phyloP scores from a whole-genome alignment of 2,113 vertebrate species.

The Tiliqua scincoides region DNA sequence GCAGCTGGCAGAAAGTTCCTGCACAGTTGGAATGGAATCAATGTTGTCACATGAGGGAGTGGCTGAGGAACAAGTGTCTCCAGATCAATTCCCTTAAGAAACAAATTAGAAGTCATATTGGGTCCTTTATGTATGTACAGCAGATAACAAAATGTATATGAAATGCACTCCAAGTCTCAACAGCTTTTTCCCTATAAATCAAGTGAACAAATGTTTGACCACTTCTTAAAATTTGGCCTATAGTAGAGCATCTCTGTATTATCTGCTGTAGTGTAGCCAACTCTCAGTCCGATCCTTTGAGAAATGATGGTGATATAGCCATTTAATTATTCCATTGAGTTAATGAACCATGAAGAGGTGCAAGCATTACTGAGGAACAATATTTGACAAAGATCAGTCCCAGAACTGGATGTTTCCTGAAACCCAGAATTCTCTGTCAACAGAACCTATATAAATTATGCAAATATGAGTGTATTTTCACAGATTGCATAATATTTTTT shows the following conservation, averaged over 20 bases:
- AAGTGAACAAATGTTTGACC: not conserved
- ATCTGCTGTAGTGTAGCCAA: too few relatives aligned
- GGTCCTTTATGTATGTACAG: not conserved
- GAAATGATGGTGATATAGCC: too few relatives aligned
- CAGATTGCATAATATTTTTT: not conserved
- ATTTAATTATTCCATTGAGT: not conserved
- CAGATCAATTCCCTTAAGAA: not conserved
- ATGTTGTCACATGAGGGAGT: too few relatives aligned
- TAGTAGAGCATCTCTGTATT: too few relatives aligned
- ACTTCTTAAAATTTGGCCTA: too few relatives aligned
- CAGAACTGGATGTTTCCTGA: too few relatives aligned
- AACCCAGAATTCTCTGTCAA: not conserved
- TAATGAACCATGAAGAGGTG: not conserved
- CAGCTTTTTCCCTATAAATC: not conserved
- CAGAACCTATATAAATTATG: not conserved
- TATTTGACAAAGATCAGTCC: not conserved
- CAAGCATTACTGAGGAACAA: not conserved
- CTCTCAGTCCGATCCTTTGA: too few relatives aligned
- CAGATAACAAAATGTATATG: not conserved
- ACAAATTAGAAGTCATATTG: not conserved
- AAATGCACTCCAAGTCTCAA: not conserved
- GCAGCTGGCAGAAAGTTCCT: too few relatives aligned
- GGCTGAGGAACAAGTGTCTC: too few relatives aligned
- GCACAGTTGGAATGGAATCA: too few relatives aligned
- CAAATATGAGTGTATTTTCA: not conserved